Conservation (phyloP, 2,797 vertebrate species). For the Euphonia xanthogaster region DNA sequence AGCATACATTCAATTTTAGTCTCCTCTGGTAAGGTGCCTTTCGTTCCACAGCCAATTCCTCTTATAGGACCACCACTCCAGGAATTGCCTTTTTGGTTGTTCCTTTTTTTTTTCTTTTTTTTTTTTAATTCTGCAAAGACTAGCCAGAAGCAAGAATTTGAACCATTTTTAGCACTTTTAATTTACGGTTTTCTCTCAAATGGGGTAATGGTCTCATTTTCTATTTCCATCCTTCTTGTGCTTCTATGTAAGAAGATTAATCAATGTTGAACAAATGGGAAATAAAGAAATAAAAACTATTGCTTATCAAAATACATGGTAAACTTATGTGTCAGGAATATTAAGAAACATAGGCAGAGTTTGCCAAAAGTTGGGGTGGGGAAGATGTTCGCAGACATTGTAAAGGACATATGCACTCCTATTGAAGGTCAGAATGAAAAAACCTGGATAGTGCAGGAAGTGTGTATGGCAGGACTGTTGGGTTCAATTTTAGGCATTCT, state of each 20-base stretch:
- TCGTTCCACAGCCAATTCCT: background rate
- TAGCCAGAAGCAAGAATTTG: background rate
- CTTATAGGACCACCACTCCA: background rate
- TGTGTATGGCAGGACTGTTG: background rate
- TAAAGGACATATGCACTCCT: background rate
- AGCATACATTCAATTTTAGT: background rate
- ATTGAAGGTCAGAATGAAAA: background rate
- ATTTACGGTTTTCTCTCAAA: background rate
- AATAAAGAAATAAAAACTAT: background rate
- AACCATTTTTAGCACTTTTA: background rate
- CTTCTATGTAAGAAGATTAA: background rate
- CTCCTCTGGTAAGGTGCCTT: background rate
- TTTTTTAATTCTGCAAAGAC: background rate
- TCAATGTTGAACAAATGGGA: background rate
- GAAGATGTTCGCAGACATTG: fast-evolving
- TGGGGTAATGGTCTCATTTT: background rate
- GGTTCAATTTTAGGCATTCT: background rate
- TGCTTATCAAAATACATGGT: fast-evolving
- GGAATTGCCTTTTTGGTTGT: fast-evolving
- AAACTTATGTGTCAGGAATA: background rate
- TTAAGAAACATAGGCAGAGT: background rate
- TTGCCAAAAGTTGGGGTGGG: background rate
- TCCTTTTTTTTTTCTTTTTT: background rate
- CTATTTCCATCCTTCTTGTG: background rate
- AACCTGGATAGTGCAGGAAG: background rate